These are phyloP conservation scores for Pogonomyrmex barbatus DNA, from an alignment of 1,140 invertebrate species.

Conservation along the genomic window DNA sequence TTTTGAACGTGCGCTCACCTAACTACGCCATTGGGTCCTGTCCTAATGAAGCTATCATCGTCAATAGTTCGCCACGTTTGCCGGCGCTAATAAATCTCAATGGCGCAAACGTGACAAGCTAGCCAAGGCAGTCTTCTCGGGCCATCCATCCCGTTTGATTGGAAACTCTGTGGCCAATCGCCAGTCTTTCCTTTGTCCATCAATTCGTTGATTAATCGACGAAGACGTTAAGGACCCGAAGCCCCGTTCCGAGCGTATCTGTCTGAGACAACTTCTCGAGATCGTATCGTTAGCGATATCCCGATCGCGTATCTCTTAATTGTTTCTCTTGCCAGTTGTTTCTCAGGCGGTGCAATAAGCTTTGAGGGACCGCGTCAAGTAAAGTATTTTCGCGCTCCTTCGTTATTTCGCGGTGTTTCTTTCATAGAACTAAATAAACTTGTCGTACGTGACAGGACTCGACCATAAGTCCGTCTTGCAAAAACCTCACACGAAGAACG, in stretches of 20 bases:
- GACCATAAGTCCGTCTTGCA: conserved; percentile 45
- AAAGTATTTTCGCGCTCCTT: conserved; percentile 39
- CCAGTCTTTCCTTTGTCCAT: conserved; percentile 65
- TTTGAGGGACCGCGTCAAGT: conserved; percentile 29
- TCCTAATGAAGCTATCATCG: conserved; percentile 35
- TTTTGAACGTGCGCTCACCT: not conserved
- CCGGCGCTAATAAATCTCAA: conserved; percentile 57
- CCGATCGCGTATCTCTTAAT: conserved; percentile 70
- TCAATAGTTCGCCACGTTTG: conserved; percentile 36
- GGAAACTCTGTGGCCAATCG: conserved; percentile 19
- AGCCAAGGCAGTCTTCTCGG: conserved; percentile 8
- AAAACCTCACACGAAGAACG: conserved; percentile 43
- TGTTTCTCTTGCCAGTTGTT: conserved; percentile 62
- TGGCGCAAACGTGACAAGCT: conserved; percentile 46
- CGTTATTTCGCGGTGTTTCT: conserved; percentile 55
- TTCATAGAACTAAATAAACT: conserved; percentile 77
- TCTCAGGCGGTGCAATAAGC: conserved; percentile 67
- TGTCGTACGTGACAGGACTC: conserved; percentile 75
- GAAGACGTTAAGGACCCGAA: conserved; percentile 43
- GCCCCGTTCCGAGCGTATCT: not conserved
- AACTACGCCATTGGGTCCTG: not conserved
- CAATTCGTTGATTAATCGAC: conserved; percentile 68
- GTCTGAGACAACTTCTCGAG: conserved; percentile 55
- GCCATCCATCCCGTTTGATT: conserved; percentile 56
- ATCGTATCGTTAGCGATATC: conserved; percentile 55